A percentile compares a stretch with the other conserved stretches of the same genome.
Conservation (phyloP, 1,140 invertebrate genomes). For the Bicyclus anynana region DNA sequence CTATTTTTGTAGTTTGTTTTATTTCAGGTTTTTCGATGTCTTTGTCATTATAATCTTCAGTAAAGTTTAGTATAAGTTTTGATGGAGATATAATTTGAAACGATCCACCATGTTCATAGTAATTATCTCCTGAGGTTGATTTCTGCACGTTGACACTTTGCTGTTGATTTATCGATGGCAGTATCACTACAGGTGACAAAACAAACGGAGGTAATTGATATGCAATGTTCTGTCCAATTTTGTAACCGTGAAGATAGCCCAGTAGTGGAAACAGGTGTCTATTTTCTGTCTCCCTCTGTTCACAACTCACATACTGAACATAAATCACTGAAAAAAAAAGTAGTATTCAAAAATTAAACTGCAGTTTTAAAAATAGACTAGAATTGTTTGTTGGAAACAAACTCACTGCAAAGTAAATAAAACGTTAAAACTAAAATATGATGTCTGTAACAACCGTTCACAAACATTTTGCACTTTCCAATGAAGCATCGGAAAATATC, state of each 20-base stretch:
- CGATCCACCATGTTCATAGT: conserved; percentile 23
- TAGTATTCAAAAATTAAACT: background rate
- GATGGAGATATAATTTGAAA: conserved; percentile 27
- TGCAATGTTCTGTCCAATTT: conserved; percentile 36
- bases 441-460: conserved; percentile 7
- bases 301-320: conserved; percentile 3
- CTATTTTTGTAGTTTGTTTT: background rate
- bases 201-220: conserved; percentile 35
- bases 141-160: conserved; percentile 35
- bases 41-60: background rate
- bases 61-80: conserved; percentile 22
- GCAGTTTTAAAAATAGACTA: background rate
- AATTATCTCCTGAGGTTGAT: conserved; percentile 21
- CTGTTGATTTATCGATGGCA: conserved; percentile 41
- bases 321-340: conserved; percentile 26
- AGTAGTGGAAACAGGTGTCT: conserved; percentile 32
- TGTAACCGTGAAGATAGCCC: conserved; percentile 40
- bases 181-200: conserved; percentile 42
- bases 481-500: conserved; percentile 17
- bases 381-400: background rate
- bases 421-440: background rate
- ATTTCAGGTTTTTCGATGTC: background rate
- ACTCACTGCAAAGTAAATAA: conserved; percentile 3
- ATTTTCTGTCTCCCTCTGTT: conserved; percentile 8
- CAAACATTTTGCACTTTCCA: conserved; percentile 31